These are phyloP conservation scores for Lepidochrysops patricia DNA, from an alignment of 2,888 invertebrate species.

Conservation along the genomic window DNA sequence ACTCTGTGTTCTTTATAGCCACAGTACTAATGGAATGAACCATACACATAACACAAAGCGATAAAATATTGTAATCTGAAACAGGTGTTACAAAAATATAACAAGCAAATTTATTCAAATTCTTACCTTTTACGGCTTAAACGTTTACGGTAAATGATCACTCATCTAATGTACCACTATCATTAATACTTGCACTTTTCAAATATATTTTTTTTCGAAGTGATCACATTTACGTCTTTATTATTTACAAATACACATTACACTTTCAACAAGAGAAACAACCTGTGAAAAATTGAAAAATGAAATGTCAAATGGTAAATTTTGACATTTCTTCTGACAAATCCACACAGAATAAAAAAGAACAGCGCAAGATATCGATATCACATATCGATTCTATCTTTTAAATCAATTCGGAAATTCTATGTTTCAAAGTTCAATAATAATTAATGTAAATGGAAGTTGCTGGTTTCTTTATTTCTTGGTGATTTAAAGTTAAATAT, in stretches of 20 bases:
- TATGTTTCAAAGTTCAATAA: too few species aligned
- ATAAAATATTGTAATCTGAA: neutral
- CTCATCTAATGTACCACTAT: slow-evolving; percentile 2
- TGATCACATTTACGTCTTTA: slow-evolving; percentile 26
- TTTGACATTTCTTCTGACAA: neutral
- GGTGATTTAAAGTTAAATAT: too few species aligned
- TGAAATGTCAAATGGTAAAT: neutral
- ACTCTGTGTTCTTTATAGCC: neutral
- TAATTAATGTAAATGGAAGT: too few species aligned
- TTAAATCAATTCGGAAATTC: too few species aligned
- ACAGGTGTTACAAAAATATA: slow-evolving; percentile 11
- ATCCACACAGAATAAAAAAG: neutral
- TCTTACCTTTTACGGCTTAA: slow-evolving; percentile 7
- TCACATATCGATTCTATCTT: too few species aligned
- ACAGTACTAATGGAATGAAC: neutral
- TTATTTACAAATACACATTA: slow-evolving; percentile 67
- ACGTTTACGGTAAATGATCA: neutral
- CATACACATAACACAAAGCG: neutral
- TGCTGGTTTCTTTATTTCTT: too few species aligned
- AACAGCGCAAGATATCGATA: too few species aligned
- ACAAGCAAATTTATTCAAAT: neutral
- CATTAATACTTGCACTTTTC: neutral
- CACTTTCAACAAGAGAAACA: slow-evolving; percentile 44
- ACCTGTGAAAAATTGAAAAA: slow-evolving; percentile 32
- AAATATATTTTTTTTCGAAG: neutral